Evolutionary conservation across 2,888 invertebrate species (phyloP).

Genomic region (Girardia tigrina): DNA sequence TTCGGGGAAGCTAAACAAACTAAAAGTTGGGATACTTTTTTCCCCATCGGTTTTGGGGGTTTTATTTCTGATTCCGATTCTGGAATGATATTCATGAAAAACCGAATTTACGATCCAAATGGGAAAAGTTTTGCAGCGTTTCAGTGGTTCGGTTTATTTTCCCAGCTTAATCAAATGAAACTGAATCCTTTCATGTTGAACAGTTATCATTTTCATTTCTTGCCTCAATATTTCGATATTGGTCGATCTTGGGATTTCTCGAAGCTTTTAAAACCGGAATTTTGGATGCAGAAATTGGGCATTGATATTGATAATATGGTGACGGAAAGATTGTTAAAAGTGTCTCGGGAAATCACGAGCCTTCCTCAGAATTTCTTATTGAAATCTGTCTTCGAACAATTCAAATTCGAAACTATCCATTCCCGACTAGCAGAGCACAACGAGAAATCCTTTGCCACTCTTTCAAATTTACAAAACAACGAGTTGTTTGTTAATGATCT

Average conservation of each 20-base stretch:
- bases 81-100: background rate
- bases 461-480: background rate
- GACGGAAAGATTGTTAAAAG: background rate
- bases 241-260: background rate
- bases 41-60: constrained; percentile 28
- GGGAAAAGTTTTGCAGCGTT: constrained; percentile 1
- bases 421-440: background rate
- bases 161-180: background rate
- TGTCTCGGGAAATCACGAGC: background rate
- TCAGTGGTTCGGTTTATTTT: background rate
- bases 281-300: background rate
- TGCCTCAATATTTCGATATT: background rate
- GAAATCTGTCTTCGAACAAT: background rate
- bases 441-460: background rate
- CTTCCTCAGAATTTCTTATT: background rate
- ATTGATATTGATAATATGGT: background rate
- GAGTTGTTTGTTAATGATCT: background rate
- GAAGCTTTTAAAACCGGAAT: constrained; percentile 4
- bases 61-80: background rate
- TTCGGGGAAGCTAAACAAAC: background rate
- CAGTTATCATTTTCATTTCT: background rate
- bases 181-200: background rate
- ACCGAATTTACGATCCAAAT: constrained; percentile 27
- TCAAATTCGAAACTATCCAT: constrained; percentile 13
- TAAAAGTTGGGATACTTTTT: background rate